Percentiles rank a stretch among this genome's conserved stretches.
Evolutionary conservation across 2,113 vertebrate species (phyloP).

Genomic region (Elaphurus davidianus): DNA sequence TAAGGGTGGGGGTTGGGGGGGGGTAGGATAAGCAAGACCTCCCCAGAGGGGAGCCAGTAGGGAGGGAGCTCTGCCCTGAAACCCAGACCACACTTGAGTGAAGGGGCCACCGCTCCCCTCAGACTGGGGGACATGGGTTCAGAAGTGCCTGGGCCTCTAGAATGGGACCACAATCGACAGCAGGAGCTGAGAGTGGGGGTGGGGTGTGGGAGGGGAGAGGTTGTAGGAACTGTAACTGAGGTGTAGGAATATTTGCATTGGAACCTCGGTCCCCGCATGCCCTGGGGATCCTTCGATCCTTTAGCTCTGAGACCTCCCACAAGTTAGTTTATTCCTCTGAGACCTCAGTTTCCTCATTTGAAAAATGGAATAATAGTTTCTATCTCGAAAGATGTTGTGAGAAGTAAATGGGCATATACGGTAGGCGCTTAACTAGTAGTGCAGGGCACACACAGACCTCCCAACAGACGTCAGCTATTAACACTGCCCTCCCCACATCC

Average conservation of each 20-base stretch:
- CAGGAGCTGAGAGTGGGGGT: fast-evolving
- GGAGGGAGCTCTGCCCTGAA: not conserved
- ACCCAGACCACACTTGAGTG: too few species aligned
- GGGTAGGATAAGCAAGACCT: too few species aligned
- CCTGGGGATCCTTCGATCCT: not conserved
- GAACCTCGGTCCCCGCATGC: fast-evolving
- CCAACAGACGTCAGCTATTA: not conserved
- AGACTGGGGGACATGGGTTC: not conserved
- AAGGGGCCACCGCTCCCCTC: not conserved
- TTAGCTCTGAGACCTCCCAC: not conserved
- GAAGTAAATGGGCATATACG: not conserved
- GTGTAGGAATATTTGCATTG: fast-evolving
- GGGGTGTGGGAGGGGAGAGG: too few species aligned
- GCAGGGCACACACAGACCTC: not conserved
- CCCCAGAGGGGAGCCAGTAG: not conserved
- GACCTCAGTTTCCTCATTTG: not conserved
- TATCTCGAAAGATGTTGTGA: not conserved
- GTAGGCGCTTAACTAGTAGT: not conserved
- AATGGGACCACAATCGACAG: not conserved
- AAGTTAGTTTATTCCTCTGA: not conserved
- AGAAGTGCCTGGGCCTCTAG: not conserved
- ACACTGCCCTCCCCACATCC: not conserved
- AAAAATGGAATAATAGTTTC: not conserved
- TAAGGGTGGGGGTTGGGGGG: not conserved
- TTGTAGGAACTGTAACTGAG: not conserved